Evolutionary conservation across 2,797 vertebrate species (phyloP).

Genomic region (Macropodus opercularis): DNA sequence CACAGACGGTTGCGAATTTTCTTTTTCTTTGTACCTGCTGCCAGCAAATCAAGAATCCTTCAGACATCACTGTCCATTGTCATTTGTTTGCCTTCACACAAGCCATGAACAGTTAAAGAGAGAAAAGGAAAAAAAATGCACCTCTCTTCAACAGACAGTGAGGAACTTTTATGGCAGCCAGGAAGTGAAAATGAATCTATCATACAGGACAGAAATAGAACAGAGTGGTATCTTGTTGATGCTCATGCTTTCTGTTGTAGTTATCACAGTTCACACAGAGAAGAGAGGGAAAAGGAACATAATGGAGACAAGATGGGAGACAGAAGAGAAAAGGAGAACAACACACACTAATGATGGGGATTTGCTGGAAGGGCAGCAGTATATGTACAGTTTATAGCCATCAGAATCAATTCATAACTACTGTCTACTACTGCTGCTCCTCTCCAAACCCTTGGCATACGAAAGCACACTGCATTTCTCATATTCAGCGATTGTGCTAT

Average conservation of each 20-base stretch:
- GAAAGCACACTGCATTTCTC: neutral
- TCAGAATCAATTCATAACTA: neutral
- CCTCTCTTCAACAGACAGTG: conserved; percentile 17
- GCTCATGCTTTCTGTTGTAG: conserved; percentile 15
- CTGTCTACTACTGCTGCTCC: too few species aligned
- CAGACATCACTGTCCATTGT: conserved; percentile 12
- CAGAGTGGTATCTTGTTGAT: conserved; percentile 33
- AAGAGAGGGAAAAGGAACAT: neutral
- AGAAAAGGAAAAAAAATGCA: conserved; percentile 22
- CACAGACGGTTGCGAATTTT: conserved; percentile 15
- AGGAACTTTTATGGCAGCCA: conserved; percentile 37
- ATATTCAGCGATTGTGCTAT: too few species aligned
- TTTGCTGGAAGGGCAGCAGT: too few species aligned
- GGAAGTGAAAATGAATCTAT: conserved; percentile 43
- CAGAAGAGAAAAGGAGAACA: neutral
- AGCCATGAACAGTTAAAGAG: conserved; percentile 8
- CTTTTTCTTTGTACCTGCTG: conserved; percentile 18
- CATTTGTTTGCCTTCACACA: neutral
- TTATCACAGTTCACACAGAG: conserved; percentile 12
- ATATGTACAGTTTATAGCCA: neutral
- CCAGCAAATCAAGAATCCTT: conserved; percentile 40
- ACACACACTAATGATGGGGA: conserved; percentile 4
- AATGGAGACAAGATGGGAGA: neutral
- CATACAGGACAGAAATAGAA: conserved; percentile 50
- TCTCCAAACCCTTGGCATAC: neutral